Evolutionary conservation across 1,140 invertebrate species (phyloP).

Genomic region (Cherax destructor): DNA sequence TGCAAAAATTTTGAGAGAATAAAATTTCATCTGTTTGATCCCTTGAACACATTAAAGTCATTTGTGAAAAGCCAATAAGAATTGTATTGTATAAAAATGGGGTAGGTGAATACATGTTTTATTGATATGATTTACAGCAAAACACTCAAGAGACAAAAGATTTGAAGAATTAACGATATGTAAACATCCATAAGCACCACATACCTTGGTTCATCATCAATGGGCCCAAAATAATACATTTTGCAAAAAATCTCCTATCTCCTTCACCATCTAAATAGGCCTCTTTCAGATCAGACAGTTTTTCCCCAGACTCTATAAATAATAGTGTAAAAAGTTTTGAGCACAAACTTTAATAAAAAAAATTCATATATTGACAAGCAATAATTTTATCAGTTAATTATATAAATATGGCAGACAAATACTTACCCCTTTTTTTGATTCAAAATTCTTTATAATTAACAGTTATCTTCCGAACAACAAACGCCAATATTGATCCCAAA

Average conservation of each 20-base stretch:
- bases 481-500: constrained; percentile 92
- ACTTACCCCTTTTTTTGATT: constrained; percentile 87
- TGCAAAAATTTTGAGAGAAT: no score
- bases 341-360: neutral
- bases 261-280: constrained; percentile 88
- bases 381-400: neutral
- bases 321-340: neutral
- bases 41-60: no score
- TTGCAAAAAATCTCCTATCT: constrained; percentile 91
- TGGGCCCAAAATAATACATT: constrained; percentile 88
- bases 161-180: no score
- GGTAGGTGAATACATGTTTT: no score
- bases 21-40: no score
- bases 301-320: constrained; percentile 84
- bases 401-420: neutral
- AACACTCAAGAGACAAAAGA: no score
- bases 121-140: no score
- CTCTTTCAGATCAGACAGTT: constrained; percentile 84
- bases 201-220: constrained; percentile 87
- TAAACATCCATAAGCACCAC: neutral
- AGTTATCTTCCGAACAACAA: constrained; percentile 89
- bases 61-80: no score
- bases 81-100: no score
- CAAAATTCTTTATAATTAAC: constrained; percentile 89
- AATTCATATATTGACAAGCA: neutral